Base-by-base conservation (phyloP, 1,140 invertebrate species). In the Penaeus vannamei region DNA sequence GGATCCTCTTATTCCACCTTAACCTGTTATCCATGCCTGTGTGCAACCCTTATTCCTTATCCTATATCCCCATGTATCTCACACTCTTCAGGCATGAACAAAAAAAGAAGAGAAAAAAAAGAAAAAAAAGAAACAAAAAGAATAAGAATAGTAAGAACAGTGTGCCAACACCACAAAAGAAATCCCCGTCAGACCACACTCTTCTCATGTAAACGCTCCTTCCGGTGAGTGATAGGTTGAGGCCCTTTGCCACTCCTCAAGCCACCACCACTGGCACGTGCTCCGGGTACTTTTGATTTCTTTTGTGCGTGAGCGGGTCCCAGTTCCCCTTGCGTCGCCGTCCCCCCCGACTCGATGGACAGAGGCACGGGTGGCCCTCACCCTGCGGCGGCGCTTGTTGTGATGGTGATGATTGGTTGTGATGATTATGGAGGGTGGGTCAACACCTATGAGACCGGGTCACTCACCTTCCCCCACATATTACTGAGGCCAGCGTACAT, bases 401-500 rank as follows among this genome's bases (percentile, higher is more conserved):
- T 87, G 20, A 82, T 84, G 19, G 26, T 29, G 53, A 72, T 77
- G 23, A 46, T 86, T 77, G 23, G n/a, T 86, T 36, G 59, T 86
- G 46, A 60, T 64, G 61, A 82, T 26, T 60, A 76, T 60, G 87
- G 66, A 76, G 76, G 81, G 87, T 88, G 87, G 81, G 87, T 88
- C 81, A 88, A 88, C 81, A 77, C 87, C 87, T 88, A 62, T 84
- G 81, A 88, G 87, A 88, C 87, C 23, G 32, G 87, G 66, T 83
- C 81, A 46, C 87, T 88, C 87, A 88, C 87, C 87, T 32, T 60
- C 46, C 80, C 87, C 60, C 60, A 53, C 61, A 72, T 69, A 69
- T 82, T 84, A 32, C 72, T 36, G 61, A 60, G 85, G 77, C 61
- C 53, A 17, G 46, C 62, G 66, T 64, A 59, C 59, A 77, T 59